Evolutionary conservation across 2,888 invertebrate genomes (phyloP).

Genomic region (Sarcophaga rosellei): DNA sequence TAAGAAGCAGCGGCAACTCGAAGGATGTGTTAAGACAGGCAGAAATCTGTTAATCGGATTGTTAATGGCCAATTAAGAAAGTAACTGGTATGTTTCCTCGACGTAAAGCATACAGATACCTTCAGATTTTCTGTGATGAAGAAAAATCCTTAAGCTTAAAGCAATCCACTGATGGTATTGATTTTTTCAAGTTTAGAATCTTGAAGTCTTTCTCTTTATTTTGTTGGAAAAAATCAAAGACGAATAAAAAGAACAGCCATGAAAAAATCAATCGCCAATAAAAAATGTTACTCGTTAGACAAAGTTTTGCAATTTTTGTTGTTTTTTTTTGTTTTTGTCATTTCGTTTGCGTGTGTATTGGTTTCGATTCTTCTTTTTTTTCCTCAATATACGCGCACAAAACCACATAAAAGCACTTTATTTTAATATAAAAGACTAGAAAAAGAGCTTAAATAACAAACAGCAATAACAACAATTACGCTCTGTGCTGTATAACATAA

Average conservation of each 20-base stretch:
- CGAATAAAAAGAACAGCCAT: neutral
- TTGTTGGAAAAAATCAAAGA: slow-evolving; percentile 3
- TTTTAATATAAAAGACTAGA: slow-evolving; percentile 61
- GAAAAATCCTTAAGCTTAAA: no score
- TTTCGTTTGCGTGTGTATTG: no score
- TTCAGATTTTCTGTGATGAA: no score
- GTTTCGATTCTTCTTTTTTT: neutral
- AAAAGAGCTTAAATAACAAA: slow-evolving; percentile 27
- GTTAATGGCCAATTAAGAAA: no score
- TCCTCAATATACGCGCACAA: slow-evolving; percentile 25
- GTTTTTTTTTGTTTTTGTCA: neutral
- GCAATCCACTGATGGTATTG: no score
- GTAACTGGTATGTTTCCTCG: no score
- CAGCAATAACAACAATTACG: slow-evolving; percentile 26
- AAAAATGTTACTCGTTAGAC: slow-evolving; percentile 48
- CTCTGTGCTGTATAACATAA: neutral
- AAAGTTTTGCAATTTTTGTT: slow-evolving; percentile 29
- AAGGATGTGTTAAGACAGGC: no score
- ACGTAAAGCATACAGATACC: no score
- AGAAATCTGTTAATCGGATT: no score
- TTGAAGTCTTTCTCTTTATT: no score
- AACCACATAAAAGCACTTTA: slow-evolving; percentile 65
- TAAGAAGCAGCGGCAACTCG: no score
- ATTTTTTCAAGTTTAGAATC: no score
- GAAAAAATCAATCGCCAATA: slow-evolving; percentile 56